Conservation (phyloP, 2,113 vertebrate genomes). For the Leucosticte australis region DNA sequence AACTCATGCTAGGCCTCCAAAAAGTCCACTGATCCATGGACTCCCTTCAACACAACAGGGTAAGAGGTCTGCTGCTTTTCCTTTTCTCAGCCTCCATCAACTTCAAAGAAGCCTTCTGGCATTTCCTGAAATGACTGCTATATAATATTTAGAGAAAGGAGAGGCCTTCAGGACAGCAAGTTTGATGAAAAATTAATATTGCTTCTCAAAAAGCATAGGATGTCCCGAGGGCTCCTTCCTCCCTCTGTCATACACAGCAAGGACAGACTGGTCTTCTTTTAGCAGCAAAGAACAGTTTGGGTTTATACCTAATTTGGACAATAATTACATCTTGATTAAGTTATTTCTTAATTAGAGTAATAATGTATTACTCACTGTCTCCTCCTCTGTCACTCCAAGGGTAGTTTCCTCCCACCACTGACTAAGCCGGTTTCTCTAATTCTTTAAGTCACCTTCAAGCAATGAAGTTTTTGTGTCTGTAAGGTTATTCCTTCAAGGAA, state of each 20-base stretch:
- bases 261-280: neutral
- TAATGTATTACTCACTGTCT: neutral
- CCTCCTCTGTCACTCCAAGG: neutral
- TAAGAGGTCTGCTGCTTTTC: neutral
- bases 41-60: neutral
- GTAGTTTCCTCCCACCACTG: neutral
- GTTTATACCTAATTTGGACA: neutral
- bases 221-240: neutral
- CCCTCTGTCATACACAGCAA: neutral
- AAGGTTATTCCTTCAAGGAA: neutral
- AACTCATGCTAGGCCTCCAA: neutral
- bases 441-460: neutral
- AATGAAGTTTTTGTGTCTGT: neutral
- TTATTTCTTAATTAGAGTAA: conserved; percentile 7
- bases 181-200: neutral
- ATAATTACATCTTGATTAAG: neutral
- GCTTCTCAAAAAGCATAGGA: neutral
- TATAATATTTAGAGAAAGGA: neutral
- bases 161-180: neutral
- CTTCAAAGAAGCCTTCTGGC: neutral
- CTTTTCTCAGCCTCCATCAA: neutral
- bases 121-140: neutral
- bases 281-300: neutral
- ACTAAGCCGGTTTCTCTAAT: neutral
- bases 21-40: neutral